phyloP scores from a whole-genome alignment of 1,140 invertebrate genomes.

The Heliconius hermathena region DNA sequence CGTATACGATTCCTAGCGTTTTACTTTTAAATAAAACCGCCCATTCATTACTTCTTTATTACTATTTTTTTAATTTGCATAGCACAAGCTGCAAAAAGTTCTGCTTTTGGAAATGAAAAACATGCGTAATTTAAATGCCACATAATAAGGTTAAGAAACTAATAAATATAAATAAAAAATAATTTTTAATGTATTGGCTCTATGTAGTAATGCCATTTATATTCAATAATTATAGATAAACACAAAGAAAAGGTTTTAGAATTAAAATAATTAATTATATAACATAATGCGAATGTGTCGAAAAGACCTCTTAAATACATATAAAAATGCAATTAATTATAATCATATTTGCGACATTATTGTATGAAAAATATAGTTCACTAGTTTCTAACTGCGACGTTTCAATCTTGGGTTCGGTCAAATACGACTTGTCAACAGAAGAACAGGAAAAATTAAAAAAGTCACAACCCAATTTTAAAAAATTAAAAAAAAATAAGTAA shows the following conservation, averaged over 20 bases:
- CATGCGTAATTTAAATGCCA: background rate
- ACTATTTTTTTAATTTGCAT: constrained; percentile 3
- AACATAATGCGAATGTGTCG: background rate
- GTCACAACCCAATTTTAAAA: background rate
- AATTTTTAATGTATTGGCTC: background rate
- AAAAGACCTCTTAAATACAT: background rate
- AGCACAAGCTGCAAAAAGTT: background rate
- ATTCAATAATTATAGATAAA: background rate
- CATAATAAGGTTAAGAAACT: background rate
- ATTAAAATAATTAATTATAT: background rate
- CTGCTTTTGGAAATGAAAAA: background rate
- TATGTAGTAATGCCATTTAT: background rate
- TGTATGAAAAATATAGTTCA: constrained; percentile 35
- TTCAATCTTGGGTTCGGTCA: background rate
- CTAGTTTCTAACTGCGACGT: constrained; percentile 24
- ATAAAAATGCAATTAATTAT: background rate
- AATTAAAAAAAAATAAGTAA: background rate
- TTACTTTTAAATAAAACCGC: constrained; percentile 10
- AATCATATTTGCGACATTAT: constrained; percentile 15
- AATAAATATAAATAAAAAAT: background rate
- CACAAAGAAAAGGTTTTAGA: background rate
- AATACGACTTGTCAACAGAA: background rate
- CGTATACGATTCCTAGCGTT: background rate
- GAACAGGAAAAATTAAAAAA: background rate
- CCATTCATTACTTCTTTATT: background rate